phyloP scores from a whole-genome alignment of 2,797 vertebrate species.

The Uromys caudimaculatus region DNA sequence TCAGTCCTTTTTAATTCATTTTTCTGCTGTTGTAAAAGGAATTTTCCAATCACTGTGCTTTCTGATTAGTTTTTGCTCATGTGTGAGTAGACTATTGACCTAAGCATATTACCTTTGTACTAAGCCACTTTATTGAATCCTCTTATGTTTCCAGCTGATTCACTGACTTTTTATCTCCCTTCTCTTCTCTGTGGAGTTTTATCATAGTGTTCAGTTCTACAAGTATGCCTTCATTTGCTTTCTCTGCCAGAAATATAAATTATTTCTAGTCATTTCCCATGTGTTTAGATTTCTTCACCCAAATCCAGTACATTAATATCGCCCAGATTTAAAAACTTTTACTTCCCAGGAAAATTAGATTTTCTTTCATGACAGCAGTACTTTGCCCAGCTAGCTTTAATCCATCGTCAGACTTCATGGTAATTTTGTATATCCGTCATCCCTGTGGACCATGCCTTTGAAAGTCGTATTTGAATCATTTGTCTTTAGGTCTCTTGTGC shows the following conservation, averaged over 20 bases:
- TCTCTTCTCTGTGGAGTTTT: slow-evolving; percentile 22
- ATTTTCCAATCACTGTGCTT: background rate
- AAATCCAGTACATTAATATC: background rate
- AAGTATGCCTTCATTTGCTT: background rate
- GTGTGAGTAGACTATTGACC: background rate
- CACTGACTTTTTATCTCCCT: background rate
- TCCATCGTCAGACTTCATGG: background rate
- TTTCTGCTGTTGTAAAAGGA: background rate
- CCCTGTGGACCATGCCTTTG: background rate
- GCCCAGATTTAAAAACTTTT: slow-evolving; percentile 22
- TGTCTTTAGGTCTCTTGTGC: background rate
- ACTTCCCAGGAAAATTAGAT: background rate
- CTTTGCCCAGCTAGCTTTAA: background rate
- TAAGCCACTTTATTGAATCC: background rate
- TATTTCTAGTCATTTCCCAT: slow-evolving; percentile 17
- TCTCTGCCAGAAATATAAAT: slow-evolving; percentile 41
- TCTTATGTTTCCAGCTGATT: slow-evolving; percentile 16
- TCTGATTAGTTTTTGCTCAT: background rate
- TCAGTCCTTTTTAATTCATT: background rate
- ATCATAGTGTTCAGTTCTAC: background rate
- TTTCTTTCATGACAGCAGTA: background rate
- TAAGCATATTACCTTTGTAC: background rate
- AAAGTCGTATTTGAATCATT: background rate
- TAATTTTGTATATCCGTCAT: background rate
- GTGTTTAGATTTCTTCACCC: background rate